Conservation (phyloP, 2,113 vertebrate genomes). For the Elanus axillaris region DNA sequence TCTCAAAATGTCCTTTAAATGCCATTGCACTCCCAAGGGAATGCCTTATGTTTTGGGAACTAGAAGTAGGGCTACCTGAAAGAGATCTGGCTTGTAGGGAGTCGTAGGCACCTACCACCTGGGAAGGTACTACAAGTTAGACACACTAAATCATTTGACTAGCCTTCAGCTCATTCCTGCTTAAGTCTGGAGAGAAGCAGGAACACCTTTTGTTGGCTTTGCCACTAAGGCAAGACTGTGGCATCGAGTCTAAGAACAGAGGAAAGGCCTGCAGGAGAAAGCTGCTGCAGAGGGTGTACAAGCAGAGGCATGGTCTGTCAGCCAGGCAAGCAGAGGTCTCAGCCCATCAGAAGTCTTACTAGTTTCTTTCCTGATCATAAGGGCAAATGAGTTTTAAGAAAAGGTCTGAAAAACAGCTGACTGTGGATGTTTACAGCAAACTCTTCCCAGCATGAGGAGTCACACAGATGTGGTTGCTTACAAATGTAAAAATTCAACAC, state of each 20-base stretch:
- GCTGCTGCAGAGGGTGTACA: not conserved
- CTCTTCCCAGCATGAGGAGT: rapidly evolving
- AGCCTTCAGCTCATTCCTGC: not conserved
- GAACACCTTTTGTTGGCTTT: not conserved
- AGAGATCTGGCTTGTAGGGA: not conserved
- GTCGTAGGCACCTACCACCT: rapidly evolving
- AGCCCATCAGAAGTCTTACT: not conserved
- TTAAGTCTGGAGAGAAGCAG: not conserved
- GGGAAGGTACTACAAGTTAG: not conserved
- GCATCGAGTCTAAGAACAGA: not conserved
- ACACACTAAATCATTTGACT: not conserved
- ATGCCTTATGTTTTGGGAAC: not conserved
- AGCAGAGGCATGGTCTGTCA: not conserved
- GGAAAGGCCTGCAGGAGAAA: not conserved
- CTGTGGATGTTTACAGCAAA: not conserved
- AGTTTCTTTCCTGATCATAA: not conserved
- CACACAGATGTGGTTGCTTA: not conserved
- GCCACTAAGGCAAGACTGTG: not conserved
- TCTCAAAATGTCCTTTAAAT: not conserved
- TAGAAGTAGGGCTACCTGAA: not conserved
- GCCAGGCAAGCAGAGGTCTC: not conserved
- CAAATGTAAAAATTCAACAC: not conserved
- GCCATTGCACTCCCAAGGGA: not conserved
- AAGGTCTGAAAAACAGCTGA: not conserved
- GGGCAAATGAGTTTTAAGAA: not conserved